Base-by-base conservation (phyloP, 1,140 invertebrate genomes). In the Lepidurus apus region DNA sequence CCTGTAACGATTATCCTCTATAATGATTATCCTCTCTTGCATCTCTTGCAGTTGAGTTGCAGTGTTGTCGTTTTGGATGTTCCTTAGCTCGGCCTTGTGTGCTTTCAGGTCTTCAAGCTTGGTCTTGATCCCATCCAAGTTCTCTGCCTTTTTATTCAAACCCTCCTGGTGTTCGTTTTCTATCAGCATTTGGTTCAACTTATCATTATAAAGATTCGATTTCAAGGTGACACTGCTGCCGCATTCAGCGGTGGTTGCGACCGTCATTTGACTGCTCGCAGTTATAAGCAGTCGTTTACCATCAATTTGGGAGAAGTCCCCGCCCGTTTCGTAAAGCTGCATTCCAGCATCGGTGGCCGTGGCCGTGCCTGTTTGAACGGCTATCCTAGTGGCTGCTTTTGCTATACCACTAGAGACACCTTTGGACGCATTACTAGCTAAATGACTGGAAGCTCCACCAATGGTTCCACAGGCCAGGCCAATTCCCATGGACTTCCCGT, bases 271-370 rank as follows among this genome's bases (percentile, higher is more conserved):
- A 43, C 75, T 76, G 0, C 4, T 42, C 9, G 42, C 75, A 76
- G n/a, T 76, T 11, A n/a, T 1, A 21, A 42, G 7, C 1, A 76
- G 1, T 9, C 75, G 75, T 5, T 76, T 76, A 1, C n/a, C n/a
- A n/a, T n/a, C n/a, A n/a, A n/a, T n/a, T n/a, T n/a, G n/a, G n/a
- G n/a, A n/a, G n/a, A n/a, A n/a, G n/a, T n/a, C n/a, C n/a, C n/a
- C n/a, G n/a, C n/a, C n/a, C n/a, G n/a, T n/a, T n/a, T n/a, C n/a
- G 42, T 10, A 24, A n/a, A 76, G 75, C n/a, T 76, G 75, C 1
- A 76, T 26, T 2, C 75, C 75, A 1, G 75, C 75, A n/a, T 76
- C 75, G 10, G 75, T 42, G 10, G 42, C 75, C n/a, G 75, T 43
- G 42, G 75, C 75, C 6, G 21, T 26, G n/a, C 7, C 75, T 11